These are phyloP conservation scores for Lordiphosa fenestrarum DNA, from an alignment of 2,888 invertebrate species.

Conservation along the genomic window DNA sequence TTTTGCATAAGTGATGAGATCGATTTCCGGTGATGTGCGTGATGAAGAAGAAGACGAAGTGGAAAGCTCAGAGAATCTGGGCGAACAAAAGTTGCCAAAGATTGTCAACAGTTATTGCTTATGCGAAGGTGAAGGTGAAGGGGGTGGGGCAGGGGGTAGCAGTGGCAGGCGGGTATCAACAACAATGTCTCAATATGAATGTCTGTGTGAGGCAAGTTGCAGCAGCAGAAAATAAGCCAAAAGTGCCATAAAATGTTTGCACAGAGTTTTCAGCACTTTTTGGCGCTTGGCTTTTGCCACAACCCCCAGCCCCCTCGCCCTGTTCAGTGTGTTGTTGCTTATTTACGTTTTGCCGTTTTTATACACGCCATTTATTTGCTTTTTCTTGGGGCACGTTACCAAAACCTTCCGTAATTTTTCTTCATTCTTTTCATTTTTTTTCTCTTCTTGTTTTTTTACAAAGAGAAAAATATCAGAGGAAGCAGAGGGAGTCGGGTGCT, in stretches of 20 bases:
- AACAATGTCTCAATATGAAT: slow-evolving; percentile 24
- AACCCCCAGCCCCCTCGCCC: too few relatives aligned
- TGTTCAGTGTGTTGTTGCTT: slow-evolving; percentile 43
- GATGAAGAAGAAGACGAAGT: slow-evolving; percentile 34
- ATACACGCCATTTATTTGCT: slow-evolving; percentile 66
- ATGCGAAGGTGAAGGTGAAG: slow-evolving; percentile 11
- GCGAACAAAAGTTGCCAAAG: slow-evolving; percentile 60
- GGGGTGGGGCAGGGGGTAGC: not conserved
- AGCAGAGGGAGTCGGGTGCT: not conserved
- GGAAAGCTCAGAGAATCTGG: slow-evolving; percentile 32
- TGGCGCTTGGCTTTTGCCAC: slow-evolving; percentile 40
- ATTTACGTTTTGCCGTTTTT: slow-evolving; percentile 62
- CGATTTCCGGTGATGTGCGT: slow-evolving; percentile 69
- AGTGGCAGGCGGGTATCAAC: slow-evolving; percentile 1
- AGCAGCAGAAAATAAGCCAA: slow-evolving; percentile 62
- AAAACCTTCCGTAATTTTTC: slow-evolving; percentile 24
- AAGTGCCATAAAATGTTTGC: slow-evolving; percentile 74
- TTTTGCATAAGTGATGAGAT: slow-evolving; percentile 74
- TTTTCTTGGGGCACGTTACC: slow-evolving; percentile 18
- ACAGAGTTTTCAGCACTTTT: slow-evolving; percentile 48
- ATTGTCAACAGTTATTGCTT: slow-evolving; percentile 73
- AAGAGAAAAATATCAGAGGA: not conserved
- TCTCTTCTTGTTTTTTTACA: slow-evolving; percentile 13
- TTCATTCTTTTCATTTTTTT: slow-evolving; percentile 10
- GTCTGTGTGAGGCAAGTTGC: slow-evolving; percentile 29